Base-by-base conservation (phyloP, 2,888 invertebrate genomes). In the Tribolium freemani region DNA sequence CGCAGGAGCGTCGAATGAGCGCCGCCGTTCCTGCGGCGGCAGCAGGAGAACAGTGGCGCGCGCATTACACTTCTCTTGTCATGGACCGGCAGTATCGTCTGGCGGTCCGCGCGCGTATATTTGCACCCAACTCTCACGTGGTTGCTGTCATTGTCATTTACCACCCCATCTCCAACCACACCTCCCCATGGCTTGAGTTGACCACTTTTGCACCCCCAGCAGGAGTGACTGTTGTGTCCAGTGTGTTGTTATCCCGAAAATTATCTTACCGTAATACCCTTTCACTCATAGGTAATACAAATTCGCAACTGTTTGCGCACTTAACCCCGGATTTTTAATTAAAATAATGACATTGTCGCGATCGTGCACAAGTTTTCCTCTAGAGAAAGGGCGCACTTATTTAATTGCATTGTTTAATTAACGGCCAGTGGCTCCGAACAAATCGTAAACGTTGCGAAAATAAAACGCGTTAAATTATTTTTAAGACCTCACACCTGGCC, bases 41-140 rank as follows among this genome's bases (percentile, higher is more conserved):
- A 71, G 73, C 71, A 74, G 72, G 74, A 77, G 75, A 76, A 75
- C 69, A 75, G 61, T 60, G 58, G 71, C 76, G 76, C 74, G 76
- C 76, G 76, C 76, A 76, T 45, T 56, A 63, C 69, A 57, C 54
- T 56, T 57, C 72, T 64, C 71, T 64, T 58, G 66, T 73, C 76
- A 73, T 76, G 75, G 76, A 76, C 75, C 76, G 76, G 70, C 67
- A 76, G 76, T 76, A 75, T 76, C 68, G 76, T 71, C 73, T 74
- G 63, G 74, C 72, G 68, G 71, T 77, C 71, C 77, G 75, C 76
- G 75, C 77, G 77, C 74, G 72, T 73, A 76, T 76, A 75, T 71
- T 77, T 76, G 73, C 73, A 69, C 69, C 66, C 20, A 69, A 69
- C 53, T 69, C 72, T 77, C 77, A 77, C 77, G 77, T 77, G 77